Evolutionary conservation across 2,888 invertebrate species (phyloP).

Genomic region (Himalopsyche kuldschensis): DNA sequence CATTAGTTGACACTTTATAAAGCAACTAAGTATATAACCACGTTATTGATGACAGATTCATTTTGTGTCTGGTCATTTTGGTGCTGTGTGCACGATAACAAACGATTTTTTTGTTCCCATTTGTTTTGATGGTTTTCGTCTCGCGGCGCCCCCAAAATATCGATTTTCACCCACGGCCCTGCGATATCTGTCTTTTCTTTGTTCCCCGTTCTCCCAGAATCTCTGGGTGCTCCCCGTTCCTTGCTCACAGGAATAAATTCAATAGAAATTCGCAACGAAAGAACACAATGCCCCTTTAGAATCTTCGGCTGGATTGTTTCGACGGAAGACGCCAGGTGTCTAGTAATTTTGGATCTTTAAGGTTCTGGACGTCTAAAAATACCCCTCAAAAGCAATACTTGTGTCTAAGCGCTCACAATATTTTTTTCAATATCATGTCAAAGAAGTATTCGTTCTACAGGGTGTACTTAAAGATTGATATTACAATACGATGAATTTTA

Average conservation of each 20-base stretch:
- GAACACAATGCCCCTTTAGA: neutral
- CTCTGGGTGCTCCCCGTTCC: neutral
- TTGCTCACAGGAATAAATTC: neutral
- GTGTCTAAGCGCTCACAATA: neutral
- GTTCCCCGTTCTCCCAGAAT: neutral
- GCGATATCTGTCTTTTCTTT: neutral
- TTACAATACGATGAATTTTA: too few species aligned
- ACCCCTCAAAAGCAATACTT: neutral
- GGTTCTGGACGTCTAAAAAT: neutral
- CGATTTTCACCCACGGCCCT: neutral
- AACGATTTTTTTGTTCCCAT: neutral
- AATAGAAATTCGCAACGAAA: neutral
- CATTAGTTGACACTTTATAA: too few species aligned
- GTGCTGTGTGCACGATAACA: too few species aligned
- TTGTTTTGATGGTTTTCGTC: neutral
- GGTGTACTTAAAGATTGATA: neutral
- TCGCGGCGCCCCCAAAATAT: neutral
- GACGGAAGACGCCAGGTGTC: neutral
- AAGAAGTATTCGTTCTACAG: too few species aligned
- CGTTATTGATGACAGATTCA: too few species aligned
- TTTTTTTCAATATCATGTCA: neutral
- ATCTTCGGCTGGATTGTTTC: neutral
- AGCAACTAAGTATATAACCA: too few species aligned
- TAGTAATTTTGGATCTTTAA: neutral
- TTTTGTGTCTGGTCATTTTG: too few species aligned